phyloP scores from a whole-genome alignment of 1,140 invertebrate species.

The Copidosoma floridanum region DNA sequence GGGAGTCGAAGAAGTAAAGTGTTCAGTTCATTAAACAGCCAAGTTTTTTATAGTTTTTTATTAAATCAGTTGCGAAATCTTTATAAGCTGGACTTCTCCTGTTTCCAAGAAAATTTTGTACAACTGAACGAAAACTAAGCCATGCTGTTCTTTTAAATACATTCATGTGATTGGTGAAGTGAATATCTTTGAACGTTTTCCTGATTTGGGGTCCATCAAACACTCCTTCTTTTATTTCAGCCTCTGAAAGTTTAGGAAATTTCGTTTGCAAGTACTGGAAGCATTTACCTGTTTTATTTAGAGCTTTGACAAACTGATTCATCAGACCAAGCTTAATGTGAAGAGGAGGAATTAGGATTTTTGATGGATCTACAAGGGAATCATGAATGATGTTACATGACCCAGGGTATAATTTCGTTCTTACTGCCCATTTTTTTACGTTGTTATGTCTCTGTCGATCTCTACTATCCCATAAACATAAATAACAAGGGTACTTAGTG shows the following conservation, averaged over 20 bases:
- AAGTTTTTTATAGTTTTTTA: conserved; percentile 1
- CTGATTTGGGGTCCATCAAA: neutral
- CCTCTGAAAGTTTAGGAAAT: neutral
- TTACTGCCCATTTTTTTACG: conserved; percentile 37
- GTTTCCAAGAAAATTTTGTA: neutral
- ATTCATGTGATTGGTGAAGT: neutral
- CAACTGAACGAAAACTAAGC: neutral
- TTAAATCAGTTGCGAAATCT: no score
- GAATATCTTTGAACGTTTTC: neutral
- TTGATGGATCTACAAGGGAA: neutral
- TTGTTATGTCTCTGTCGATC: conserved; percentile 38
- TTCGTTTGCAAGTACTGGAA: conserved; percentile 21
- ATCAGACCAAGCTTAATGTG: neutral
- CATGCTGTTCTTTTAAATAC: neutral
- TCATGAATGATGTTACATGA: neutral
- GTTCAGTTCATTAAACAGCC: conserved; percentile 35
- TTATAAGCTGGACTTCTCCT: neutral
- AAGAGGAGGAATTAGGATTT: neutral
- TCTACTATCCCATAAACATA: conserved; percentile 48
- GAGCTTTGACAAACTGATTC: conserved; percentile 38
- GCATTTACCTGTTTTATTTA: conserved; percentile 39
- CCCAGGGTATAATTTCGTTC: conserved; percentile 7
- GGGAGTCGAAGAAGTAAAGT: conserved; percentile 38
- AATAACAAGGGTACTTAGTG: conserved; percentile 37
- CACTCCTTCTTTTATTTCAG: neutral